These are phyloP conservation scores for Agonopterix arenella DNA, from an alignment of 2,888 invertebrate genomes.

Conservation along the genomic window DNA sequence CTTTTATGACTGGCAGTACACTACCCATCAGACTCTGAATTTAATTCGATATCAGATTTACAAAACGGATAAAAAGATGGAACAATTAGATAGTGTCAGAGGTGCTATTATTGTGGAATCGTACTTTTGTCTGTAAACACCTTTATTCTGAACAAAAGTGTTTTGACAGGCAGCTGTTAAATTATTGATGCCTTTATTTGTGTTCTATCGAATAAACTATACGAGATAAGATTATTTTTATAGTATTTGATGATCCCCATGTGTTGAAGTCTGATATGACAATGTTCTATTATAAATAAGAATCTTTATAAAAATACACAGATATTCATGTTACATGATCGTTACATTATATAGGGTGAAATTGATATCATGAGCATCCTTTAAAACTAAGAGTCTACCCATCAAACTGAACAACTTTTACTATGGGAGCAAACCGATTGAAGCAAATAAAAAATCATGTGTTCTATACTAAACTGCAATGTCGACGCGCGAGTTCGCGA, in stretches of 20 bases:
- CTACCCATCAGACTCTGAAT: conserved; percentile 10
- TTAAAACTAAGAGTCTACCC: too few relatives aligned
- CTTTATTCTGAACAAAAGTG: conserved; percentile 63
- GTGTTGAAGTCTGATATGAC: conserved; percentile 19
- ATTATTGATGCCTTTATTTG: conserved; percentile 42
- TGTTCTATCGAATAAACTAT: conserved; percentile 5
- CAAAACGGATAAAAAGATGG: conserved; percentile 63
- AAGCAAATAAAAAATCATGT: too few relatives aligned
- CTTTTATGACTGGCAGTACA: conserved; percentile 22
- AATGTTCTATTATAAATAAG: not conserved
- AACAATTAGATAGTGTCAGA: conserved; percentile 56
- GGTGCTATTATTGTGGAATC: conserved; percentile 27
- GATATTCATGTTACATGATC: too few relatives aligned
- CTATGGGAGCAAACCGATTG: too few relatives aligned
- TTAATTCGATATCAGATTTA: conserved; percentile 35
- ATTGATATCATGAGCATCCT: too few relatives aligned
- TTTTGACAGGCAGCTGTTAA: conserved; percentile 64
- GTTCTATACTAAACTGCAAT: too few relatives aligned
- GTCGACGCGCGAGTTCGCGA: too few relatives aligned
- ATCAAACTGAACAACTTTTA: too few relatives aligned
- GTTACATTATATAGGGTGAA: too few relatives aligned
- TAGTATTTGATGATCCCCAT: conserved; percentile 14
- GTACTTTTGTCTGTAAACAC: conserved; percentile 61
- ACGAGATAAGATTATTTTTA: conserved; percentile 19
- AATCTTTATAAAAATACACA: too few relatives aligned